A percentile compares a stretch with the other conserved stretches of the same genome.
Evolutionary conservation across 2,797 vertebrate species (phyloP).

Genomic region (Paedocypris micromegethes): DNA sequence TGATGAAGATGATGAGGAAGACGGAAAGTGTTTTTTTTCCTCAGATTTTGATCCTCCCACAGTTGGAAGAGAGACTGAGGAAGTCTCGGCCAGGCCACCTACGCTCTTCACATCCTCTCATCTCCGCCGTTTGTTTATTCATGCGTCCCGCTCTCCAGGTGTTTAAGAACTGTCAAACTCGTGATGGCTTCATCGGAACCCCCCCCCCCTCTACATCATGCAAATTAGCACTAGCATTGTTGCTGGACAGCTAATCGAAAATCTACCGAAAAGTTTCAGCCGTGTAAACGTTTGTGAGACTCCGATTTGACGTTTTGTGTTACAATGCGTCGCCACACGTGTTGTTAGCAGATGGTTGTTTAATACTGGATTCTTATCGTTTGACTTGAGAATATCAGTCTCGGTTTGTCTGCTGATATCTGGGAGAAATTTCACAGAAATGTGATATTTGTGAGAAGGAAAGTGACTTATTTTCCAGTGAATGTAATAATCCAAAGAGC

Average conservation of each 20-base stretch:
- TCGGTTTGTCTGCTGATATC: constrained; percentile 59
- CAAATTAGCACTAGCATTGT: neutral
- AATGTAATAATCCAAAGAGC: constrained; percentile 66
- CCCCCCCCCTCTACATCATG: constrained; percentile 7
- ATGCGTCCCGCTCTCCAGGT: constrained; percentile 38
- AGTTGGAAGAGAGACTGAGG: constrained; percentile 58
- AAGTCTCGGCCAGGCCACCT: constrained; percentile 59
- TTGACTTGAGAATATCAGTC: constrained; percentile 43
- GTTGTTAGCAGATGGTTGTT: too few species aligned
- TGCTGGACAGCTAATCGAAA: too few species aligned
- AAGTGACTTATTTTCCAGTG: constrained; percentile 65
- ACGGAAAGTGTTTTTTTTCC: constrained; percentile 64
- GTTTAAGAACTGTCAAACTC: constrained; percentile 37
- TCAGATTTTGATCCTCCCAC: constrained; percentile 68
- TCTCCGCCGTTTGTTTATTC: constrained; percentile 47
- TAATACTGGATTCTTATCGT: neutral
- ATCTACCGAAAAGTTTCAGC: too few species aligned
- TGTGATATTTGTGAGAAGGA: constrained; percentile 54
- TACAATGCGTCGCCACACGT: too few species aligned
- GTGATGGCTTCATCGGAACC: constrained; percentile 32
- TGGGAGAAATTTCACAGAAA: constrained; percentile 65
- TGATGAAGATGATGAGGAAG: constrained; percentile 28
- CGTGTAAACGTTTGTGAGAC: too few species aligned
- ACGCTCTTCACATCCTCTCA: constrained; percentile 62
- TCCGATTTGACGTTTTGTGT: too few species aligned